A percentile compares a stretch with the other conserved stretches of the same genome.
Evolutionary conservation across 2,797 vertebrate species (phyloP).

Genomic region (Gadopsis bispinosus): DNA sequence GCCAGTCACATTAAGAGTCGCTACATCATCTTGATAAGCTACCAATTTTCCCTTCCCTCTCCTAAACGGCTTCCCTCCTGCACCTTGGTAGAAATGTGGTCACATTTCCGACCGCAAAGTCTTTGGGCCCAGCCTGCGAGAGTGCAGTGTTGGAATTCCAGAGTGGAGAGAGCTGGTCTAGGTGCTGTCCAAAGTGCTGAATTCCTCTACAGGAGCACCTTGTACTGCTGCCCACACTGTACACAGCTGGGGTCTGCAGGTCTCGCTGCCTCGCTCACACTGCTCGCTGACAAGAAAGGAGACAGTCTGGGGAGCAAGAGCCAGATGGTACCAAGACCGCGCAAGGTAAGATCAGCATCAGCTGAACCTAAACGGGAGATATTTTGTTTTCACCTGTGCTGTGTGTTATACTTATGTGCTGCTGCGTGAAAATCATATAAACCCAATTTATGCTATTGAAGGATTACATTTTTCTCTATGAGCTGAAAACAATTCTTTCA

Average conservation of each 20-base stretch:
- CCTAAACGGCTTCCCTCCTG: conserved; percentile 49
- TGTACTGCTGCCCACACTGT: conserved; percentile 80
- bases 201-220: conserved; percentile 86
- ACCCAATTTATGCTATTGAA: neutral
- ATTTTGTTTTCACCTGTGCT: conserved; percentile 13
- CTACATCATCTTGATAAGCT: conserved; percentile 48
- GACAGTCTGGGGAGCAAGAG: neutral
- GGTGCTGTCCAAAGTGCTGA: conserved; percentile 92
- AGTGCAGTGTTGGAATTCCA: conserved; percentile 77
- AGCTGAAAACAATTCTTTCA: neutral
- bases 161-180: conserved; percentile 79
- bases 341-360: conserved; percentile 10
- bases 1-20: neutral
- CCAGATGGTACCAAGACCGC: neutral
- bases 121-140: conserved; percentile 67
- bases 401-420: neutral
- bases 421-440: neutral
- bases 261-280: conserved; percentile 47
- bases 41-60: conserved; percentile 24
- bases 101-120: conserved; percentile 70
- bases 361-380: neutral
- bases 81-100: conserved; percentile 75
- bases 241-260: conserved; percentile 74
- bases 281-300: conserved; percentile 22
- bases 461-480: neutral